Evolutionary conservation across 1,140 invertebrate species (phyloP), one percentile per base, ranked within the genome.

Genomic region (Metaphire vulgaris): DNA sequence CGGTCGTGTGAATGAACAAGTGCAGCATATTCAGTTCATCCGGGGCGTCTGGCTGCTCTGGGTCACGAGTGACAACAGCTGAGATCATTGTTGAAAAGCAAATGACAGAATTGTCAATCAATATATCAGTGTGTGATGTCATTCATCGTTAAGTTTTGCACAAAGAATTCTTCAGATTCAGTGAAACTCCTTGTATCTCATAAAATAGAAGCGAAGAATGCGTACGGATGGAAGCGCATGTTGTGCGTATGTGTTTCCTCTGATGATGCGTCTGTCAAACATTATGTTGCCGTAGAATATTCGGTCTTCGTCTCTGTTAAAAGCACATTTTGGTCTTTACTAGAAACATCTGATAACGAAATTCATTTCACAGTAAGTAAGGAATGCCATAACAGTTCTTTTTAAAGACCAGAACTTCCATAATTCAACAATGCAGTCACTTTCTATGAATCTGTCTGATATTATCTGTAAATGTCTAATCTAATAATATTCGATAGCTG

Each of bases 191-290:
- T n/a, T n/a, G n/a, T n/a, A n/a, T n/a, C n/a, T n/a, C n/a, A n/a
- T n/a, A n/a, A n/a, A n/a, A n/a, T n/a, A n/a, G n/a, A n/a, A n/a
- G n/a, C n/a, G n/a, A n/a, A 64, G 29, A 73, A 29, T 76, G 86
- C 89, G 89, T 83, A 90, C 89, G 78, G 87, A 87, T 74, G 88
- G 86, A 28, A 89, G 84, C 34, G 89, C 88, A 77, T 91, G 88
- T 77, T 88, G 85, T 16, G 89, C 88, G 84, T 90, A 91, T 67
- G 92, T 93, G 83, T 90, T 93, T 78, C 93, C 93, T 79, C 93
- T 89, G 77, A 92, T 89, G 76, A 95, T 90, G 77, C 93, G 88
- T 81, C 90, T 90, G 83, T 95, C 93, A 85, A 91, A 92, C 92
- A 94, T 95, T 80, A 95, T 89, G 87, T 95, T 87, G 56, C 85